These are phyloP conservation scores for Scaptomyza hsui DNA, from an alignment of 1,140 invertebrate species.

Conservation along the genomic window DNA sequence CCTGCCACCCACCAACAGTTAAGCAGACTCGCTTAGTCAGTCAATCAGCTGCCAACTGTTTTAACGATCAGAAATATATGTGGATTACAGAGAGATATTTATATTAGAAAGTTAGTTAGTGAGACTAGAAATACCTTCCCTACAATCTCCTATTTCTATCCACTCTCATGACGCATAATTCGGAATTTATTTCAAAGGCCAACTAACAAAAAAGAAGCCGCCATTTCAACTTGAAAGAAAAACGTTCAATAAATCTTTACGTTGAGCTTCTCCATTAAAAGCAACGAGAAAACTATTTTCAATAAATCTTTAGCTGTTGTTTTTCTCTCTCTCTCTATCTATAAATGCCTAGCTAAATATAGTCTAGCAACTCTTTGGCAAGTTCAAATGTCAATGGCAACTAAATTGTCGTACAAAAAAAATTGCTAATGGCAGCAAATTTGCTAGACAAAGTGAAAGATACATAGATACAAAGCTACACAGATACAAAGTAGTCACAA, in stretches of 20 bases:
- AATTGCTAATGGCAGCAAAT: constrained; percentile 68
- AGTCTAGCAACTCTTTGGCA: constrained; percentile 44
- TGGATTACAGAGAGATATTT: not conserved
- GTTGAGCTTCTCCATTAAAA: not conserved
- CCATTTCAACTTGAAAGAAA: not conserved
- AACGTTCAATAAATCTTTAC: constrained; percentile 13
- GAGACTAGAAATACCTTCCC: not conserved
- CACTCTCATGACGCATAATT: constrained; percentile 8
- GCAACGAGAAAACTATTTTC: not conserved
- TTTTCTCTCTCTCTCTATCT: not conserved
- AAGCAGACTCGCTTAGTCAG: constrained; percentile 24
- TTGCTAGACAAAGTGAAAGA: constrained; percentile 43
- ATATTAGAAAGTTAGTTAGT: not conserved
- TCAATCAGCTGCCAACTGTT: constrained; percentile 28
- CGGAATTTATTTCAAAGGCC: not conserved
- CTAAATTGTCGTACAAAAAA: constrained; percentile 52
- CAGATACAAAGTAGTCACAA: constrained; percentile 1
- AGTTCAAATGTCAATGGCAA: constrained; percentile 82
- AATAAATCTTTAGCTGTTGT: constrained; percentile 9
- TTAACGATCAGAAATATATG: constrained; percentile 1
- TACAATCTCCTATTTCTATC: not conserved
- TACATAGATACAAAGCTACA: constrained; percentile 7
- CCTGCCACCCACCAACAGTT: constrained; percentile 38
- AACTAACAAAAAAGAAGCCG: constrained; percentile 1
- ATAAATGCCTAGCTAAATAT: not conserved